Evolutionary conservation across 2,888 invertebrate genomes (phyloP).

Genomic region (Caenorhabditis parvicauda): DNA sequence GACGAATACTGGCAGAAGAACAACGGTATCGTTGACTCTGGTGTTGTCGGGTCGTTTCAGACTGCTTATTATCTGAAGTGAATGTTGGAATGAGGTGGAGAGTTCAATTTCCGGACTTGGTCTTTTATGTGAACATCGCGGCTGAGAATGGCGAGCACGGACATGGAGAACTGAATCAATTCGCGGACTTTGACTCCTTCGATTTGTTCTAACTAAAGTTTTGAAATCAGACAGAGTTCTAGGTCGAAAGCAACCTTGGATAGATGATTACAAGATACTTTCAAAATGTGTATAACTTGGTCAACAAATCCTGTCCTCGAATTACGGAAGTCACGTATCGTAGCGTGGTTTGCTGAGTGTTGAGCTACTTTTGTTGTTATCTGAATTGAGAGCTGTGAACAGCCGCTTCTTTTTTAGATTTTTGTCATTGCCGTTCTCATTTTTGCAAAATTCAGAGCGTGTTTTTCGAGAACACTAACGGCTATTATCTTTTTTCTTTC

Average conservation of each 20-base stretch:
- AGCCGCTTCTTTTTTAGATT: no score
- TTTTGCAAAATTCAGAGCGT: no score
- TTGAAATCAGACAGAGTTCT: not conserved
- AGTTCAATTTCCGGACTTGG: slow-evolving; percentile 8
- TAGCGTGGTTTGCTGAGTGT: slow-evolving; percentile 23
- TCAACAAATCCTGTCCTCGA: slow-evolving; percentile 21
- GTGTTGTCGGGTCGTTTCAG: slow-evolving; percentile 24
- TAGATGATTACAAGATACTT: slow-evolving; percentile 34
- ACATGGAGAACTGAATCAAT: slow-evolving; percentile 21
- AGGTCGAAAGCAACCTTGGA: slow-evolving; percentile 1
- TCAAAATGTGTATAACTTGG: slow-evolving; percentile 34
- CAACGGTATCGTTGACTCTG: slow-evolving; percentile 16
- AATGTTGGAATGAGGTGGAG: not conserved
- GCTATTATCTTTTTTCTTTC: no score
- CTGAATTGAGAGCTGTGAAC: no score
- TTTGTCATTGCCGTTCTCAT: no score
- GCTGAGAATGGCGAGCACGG: slow-evolving; percentile 16
- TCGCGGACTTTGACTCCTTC: slow-evolving; percentile 40
- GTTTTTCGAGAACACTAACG: no score
- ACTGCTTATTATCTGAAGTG: slow-evolving; percentile 19
- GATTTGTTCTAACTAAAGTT: slow-evolving; percentile 29
- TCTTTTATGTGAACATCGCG: slow-evolving; percentile 26
- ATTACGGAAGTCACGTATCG: slow-evolving; percentile 27
- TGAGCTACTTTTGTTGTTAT: slow-evolving; percentile 29
- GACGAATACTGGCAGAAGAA: slow-evolving; percentile 31